Conservation (phyloP, 37 sponge, comb jelly and placozoan genomes). For the Bolinopsis microptera region DNA sequence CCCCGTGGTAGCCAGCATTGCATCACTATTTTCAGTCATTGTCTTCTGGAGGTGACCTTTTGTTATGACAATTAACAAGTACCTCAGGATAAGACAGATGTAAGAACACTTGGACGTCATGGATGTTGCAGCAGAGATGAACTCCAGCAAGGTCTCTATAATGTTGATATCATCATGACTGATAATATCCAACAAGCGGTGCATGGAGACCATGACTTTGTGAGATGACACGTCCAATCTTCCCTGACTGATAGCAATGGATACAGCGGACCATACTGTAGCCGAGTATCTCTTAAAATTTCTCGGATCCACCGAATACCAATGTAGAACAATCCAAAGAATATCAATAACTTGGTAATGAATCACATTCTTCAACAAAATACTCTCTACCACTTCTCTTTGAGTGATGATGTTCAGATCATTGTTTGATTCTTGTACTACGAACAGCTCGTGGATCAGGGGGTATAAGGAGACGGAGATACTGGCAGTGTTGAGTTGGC, state of each 20-base stretch:
- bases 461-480: constrained; percentile 56
- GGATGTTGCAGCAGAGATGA: background rate
- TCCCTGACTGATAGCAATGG: constrained; percentile 59
- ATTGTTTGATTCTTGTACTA: constrained; percentile 18
- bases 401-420: background rate
- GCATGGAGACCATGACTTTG: constrained; percentile 36
- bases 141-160: constrained; percentile 15
- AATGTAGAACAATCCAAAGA: constrained; percentile 60
- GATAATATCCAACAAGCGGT: constrained; percentile 26
- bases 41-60: background rate
- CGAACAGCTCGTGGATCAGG: constrained; percentile 47
- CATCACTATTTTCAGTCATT: background rate
- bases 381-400: constrained; percentile 54
- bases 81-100: constrained; percentile 10
- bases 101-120: background rate
- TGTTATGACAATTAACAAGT: background rate
- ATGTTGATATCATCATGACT: background rate
- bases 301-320: constrained; percentile 10
- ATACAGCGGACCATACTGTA: constrained; percentile 55
- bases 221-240: constrained; percentile 36
- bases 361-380: constrained; percentile 51
- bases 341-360: constrained; percentile 61
- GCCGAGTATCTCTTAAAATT: constrained; percentile 59
- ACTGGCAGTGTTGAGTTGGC: constrained; percentile 55
- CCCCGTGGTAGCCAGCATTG: background rate